Conservation (phyloP, 1,140 invertebrate genomes). For the Calliphora vicina region DNA sequence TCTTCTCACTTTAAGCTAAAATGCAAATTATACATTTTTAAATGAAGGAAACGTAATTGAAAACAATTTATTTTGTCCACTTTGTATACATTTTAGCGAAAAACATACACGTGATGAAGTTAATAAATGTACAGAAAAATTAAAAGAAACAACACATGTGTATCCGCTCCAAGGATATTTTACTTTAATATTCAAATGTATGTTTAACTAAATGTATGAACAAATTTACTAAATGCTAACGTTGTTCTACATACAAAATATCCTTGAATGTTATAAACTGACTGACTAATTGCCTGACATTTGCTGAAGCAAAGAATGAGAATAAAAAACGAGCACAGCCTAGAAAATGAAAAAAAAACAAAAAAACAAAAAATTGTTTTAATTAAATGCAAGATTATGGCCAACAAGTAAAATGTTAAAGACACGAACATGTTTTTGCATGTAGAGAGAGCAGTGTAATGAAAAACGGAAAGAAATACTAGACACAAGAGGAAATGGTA, state of each 20-base stretch:
- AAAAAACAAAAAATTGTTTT: not conserved
- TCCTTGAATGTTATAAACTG: slow-evolving; percentile 1
- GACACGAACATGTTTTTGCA: not conserved
- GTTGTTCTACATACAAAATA: not conserved
- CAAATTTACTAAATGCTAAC: no score
- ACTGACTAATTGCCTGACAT: not conserved
- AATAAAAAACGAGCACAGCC: no score
- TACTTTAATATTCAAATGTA: no score
- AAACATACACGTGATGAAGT: not conserved
- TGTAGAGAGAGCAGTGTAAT: not conserved
- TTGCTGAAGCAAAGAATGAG: not conserved
- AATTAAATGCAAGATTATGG: slow-evolving; percentile 1
- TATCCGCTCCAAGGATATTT: not conserved
- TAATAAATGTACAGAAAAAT: not conserved
- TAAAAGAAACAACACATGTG: not conserved
- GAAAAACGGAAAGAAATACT: not conserved
- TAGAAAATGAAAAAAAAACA: no score
- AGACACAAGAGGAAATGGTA: not conserved
- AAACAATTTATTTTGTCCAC: no score
- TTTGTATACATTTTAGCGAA: no score
- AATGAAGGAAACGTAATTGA: no score
- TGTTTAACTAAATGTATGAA: no score
- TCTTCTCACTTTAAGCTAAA: no score
- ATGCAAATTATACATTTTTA: no score
- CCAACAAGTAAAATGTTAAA: not conserved